Percentiles rank a stretch among this genome's conserved stretches.
Conservation (phyloP, 2,888 invertebrate species). For the Leptinotarsa rubiginosa region DNA sequence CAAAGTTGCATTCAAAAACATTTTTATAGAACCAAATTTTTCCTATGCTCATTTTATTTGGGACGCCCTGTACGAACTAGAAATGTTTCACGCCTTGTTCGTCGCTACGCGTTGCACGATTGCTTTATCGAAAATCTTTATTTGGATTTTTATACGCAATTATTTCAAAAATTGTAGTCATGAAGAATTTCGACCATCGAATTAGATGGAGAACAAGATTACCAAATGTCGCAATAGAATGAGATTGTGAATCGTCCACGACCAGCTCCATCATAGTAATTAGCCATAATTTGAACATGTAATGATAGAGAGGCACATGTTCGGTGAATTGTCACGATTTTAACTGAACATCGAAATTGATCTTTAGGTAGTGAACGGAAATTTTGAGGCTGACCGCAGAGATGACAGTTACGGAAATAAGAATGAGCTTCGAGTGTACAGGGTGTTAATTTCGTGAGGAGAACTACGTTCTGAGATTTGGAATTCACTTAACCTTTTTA, state of each 20-base stretch:
- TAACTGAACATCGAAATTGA: conserved; percentile 37
- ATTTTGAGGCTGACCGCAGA: conserved; percentile 26
- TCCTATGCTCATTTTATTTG: neutral
- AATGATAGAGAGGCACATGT: conserved; percentile 43
- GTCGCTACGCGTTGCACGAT: conserved; percentile 28
- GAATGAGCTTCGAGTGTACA: conserved; percentile 7
- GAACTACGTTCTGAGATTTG: too few relatives aligned
- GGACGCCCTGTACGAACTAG: conserved; percentile 6
- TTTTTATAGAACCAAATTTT: neutral
- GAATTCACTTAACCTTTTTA: too few relatives aligned
- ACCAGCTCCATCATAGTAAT: conserved; percentile 41
- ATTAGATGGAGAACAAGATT: conserved; percentile 43
- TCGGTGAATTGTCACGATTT: conserved; percentile 41
- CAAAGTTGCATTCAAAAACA: too few relatives aligned
- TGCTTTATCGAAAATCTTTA: conserved; percentile 40
- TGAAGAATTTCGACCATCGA: conserved; percentile 36
- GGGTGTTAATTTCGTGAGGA: neutral
- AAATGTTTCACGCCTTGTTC: conserved; percentile 34
- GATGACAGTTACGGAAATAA: conserved; percentile 14
- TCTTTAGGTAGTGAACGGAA: conserved; percentile 27
- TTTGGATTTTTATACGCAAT: conserved; percentile 40
- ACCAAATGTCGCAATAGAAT: conserved; percentile 45
- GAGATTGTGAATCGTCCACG: conserved; percentile 38
- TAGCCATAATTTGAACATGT: conserved; percentile 43
- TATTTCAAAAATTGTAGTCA: conserved; percentile 41